A percentile compares a stretch with the other conserved stretches of the same genome.
phyloP scores from a whole-genome alignment of 2,113 vertebrate genomes.

The Oreochromis spilurus region DNA sequence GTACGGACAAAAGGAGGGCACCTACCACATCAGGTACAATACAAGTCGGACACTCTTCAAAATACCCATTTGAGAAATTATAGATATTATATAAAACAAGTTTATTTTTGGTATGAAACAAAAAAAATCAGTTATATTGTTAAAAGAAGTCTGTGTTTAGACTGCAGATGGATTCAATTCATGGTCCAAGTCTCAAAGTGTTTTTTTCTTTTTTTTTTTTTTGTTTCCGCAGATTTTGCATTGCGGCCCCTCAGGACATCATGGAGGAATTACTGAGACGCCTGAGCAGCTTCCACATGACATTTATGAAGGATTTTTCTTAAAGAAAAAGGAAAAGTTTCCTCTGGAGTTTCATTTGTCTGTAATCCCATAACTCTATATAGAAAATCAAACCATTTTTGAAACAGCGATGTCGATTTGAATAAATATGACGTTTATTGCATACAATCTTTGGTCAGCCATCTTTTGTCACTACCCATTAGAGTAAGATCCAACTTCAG shows the following conservation, averaged over 20 bases:
- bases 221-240: constrained; percentile 36
- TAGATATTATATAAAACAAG: neutral
- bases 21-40: constrained; percentile 66
- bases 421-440: neutral
- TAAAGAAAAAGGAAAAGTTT: neutral
- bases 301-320: constrained; percentile 64
- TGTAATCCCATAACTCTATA: neutral
- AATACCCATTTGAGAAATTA: neutral
- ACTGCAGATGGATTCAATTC: neutral
- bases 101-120: neutral
- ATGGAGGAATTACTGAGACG: constrained; percentile 55
- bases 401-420: neutral
- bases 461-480: neutral
- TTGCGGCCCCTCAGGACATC: neutral
- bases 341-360: neutral
- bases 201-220: no score
- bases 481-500: constrained; percentile 5
- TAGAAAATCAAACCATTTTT: neutral
- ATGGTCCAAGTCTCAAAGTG: neutral
- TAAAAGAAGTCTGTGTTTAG: neutral
- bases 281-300: constrained; percentile 56
- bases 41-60: neutral
- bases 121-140: neutral
- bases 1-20: constrained; percentile 51
- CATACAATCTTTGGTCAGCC: neutral